A percentile compares a stretch with the other conserved stretches of the same genome.
phyloP scores from a whole-genome alignment of 2,888 invertebrate species.

The Entomobrya multifasciata region DNA sequence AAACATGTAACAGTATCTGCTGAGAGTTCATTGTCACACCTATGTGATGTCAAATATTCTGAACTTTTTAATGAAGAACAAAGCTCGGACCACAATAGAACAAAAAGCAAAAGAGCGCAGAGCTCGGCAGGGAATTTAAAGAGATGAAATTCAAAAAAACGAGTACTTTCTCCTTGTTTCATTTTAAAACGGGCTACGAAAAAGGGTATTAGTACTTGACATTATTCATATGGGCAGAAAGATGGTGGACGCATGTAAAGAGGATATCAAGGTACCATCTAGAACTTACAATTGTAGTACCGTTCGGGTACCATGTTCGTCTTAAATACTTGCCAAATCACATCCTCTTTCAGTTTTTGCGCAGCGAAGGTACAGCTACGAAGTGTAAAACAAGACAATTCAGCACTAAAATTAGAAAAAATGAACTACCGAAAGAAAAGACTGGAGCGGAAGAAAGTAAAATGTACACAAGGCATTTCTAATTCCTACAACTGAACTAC shows the following conservation, averaged over 20 bases:
- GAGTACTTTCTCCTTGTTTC: neutral
- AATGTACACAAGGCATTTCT: slow-evolving; percentile 36
- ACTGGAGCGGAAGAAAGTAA: slow-evolving; percentile 42
- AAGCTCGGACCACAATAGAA: neutral
- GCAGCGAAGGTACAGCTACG: neutral
- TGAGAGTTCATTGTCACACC: neutral
- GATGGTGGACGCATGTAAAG: neutral
- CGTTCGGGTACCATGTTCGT: neutral
- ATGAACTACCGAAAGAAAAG: slow-evolving; percentile 50
- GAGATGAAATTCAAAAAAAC: neutral
- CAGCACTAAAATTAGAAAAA: neutral
- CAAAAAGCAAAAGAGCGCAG: neutral
- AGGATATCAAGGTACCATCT: neutral
- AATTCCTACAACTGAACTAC: slow-evolving; percentile 42
- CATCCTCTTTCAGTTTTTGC: neutral
- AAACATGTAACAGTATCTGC: no score
- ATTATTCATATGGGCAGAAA: slow-evolving; percentile 46
- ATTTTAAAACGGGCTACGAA: neutral
- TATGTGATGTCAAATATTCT: neutral
- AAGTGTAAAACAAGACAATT: neutral
- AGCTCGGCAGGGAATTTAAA: no score
- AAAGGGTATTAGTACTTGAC: slow-evolving; percentile 26
- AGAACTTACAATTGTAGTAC: neutral
- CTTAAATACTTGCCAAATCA: neutral
- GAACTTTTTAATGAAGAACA: slow-evolving; percentile 37